Percentiles rank a stretch among this genome's conserved stretches.
These are phyloP conservation scores for Callipepla californica DNA, from an alignment of 2,113 vertebrate species.

Conservation along the genomic window DNA sequence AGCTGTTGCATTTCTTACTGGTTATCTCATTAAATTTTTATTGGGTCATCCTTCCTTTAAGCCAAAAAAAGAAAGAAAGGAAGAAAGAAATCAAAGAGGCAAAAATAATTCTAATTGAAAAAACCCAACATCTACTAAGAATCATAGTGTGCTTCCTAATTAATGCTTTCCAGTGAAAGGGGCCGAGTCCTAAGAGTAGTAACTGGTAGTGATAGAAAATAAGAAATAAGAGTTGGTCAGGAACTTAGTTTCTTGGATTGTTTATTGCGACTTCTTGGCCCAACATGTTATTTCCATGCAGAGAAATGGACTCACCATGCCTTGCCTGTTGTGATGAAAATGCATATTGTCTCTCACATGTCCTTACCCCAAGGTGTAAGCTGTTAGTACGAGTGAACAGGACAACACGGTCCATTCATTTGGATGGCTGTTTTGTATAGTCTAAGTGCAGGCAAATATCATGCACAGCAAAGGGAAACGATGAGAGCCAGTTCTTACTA, in stretches of 20 bases:
- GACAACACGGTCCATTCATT: not conserved
- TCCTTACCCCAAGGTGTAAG: not conserved
- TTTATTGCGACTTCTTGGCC: not conserved
- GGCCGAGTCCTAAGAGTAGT: not conserved
- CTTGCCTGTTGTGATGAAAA: constrained; percentile 28
- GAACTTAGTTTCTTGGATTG: not conserved
- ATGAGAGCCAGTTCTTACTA: not conserved
- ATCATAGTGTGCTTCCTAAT: not conserved
- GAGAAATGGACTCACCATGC: not conserved
- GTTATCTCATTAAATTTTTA: not conserved
- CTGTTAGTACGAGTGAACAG: not conserved
- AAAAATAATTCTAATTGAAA: not conserved
- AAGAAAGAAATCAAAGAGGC: not conserved
- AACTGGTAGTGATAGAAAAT: not conserved
- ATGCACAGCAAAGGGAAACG: not conserved
- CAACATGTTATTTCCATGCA: not conserved
- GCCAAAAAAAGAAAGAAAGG: not conserved
- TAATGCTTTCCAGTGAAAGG: not conserved
- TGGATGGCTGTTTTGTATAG: not conserved
- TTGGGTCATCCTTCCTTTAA: not conserved
- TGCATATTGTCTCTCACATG: not conserved
- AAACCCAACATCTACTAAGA: not conserved
- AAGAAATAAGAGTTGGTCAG: not conserved
- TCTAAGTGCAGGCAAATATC: not conserved
- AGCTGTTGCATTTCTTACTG: not conserved